Conservation (phyloP, 2,797 vertebrate species). For the Sus cebifrons region DNA sequence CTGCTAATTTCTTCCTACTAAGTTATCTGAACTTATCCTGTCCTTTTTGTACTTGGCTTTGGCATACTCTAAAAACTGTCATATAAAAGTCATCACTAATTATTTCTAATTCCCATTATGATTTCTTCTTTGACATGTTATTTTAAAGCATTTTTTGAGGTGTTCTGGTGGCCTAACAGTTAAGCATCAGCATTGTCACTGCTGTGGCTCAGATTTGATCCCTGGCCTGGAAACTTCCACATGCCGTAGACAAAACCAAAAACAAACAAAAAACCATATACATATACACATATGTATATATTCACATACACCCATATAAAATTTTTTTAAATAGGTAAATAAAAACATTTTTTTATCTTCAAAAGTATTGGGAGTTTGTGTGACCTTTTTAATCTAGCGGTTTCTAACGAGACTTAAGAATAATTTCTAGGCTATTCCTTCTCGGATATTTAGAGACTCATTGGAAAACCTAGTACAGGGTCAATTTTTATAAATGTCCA, state of each 20-base stretch:
- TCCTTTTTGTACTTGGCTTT: not conserved
- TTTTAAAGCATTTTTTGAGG: not conserved
- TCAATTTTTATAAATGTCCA: constrained; percentile 12
- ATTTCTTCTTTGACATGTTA: constrained; percentile 25
- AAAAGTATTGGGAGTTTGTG: not conserved
- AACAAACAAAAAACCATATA: no score
- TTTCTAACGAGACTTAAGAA: constrained; percentile 35
- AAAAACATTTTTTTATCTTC: not conserved
- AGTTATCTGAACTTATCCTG: constrained; percentile 9
- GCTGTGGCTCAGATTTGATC: no score
- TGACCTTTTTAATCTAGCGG: not conserved
- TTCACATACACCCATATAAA: no score
- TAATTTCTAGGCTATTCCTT: not conserved
- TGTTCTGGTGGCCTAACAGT: no score
- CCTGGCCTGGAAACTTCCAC: no score
- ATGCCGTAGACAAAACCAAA: no score
- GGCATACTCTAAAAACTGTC: not conserved
- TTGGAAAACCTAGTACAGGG: not conserved
- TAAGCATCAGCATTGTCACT: no score
- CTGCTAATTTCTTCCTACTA: constrained; percentile 20
- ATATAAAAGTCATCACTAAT: not conserved
- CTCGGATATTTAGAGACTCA: not conserved
- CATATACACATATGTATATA: no score
- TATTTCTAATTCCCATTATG: constrained; percentile 8
- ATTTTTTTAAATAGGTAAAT: not conserved